Evolutionary conservation across 1,140 invertebrate genomes (phyloP).

Genomic region (Heliconius hermathena): DNA sequence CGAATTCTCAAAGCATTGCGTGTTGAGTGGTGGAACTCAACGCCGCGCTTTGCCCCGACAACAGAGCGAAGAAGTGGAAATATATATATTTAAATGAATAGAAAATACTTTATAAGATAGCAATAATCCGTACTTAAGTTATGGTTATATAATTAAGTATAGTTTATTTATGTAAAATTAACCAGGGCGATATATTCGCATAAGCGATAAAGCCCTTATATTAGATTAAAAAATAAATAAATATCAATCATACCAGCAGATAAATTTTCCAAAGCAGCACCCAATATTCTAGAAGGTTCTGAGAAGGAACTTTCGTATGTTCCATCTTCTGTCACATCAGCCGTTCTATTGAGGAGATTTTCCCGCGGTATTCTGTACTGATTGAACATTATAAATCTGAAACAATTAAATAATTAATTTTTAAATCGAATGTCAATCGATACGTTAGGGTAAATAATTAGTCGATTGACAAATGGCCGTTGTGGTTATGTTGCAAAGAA

Average conservation of each 20-base stretch:
- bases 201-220: too few relatives aligned
- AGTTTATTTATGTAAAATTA: too few relatives aligned
- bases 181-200: too few relatives aligned
- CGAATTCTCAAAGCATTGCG: too few relatives aligned
- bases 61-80: too few relatives aligned
- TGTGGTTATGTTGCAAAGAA: not conserved
- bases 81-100: too few relatives aligned
- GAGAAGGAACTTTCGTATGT: slow-evolving; percentile 90
- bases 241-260: slow-evolving; percentile 85
- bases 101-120: too few relatives aligned
- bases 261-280: slow-evolving; percentile 91
- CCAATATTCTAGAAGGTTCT: slow-evolving; percentile 89
- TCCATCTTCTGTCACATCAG: slow-evolving; percentile 93
- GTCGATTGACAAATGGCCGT: not conserved
- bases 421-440: not conserved
- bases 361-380: slow-evolving; percentile 92
- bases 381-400: slow-evolving; percentile 92
- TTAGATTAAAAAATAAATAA: not conserved
- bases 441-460: not conserved
- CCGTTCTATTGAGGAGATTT: slow-evolving; percentile 92
- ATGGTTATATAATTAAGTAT: too few relatives aligned
- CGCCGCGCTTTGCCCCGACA: too few relatives aligned
- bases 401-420: slow-evolving; percentile 30
- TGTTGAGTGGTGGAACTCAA: too few relatives aligned
- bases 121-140: too few relatives aligned